phyloP scores from a whole-genome alignment of 2,888 invertebrate species.

The Drosophila nigritarsus region DNA sequence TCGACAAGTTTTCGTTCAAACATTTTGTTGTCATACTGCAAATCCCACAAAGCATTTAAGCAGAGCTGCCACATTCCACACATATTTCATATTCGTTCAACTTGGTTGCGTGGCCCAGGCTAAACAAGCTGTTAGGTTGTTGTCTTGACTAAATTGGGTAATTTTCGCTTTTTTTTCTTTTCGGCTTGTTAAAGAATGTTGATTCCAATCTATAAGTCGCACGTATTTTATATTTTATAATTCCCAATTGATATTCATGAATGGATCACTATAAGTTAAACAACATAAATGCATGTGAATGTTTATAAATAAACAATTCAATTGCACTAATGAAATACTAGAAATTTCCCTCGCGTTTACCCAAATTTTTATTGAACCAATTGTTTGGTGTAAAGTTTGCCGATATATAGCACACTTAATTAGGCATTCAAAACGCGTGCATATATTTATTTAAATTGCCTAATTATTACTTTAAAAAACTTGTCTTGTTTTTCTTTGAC shows the following conservation, averaged over 20 bases:
- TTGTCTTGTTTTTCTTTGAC: conserved; percentile 11
- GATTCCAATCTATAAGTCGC: neutral
- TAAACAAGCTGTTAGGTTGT: conserved; percentile 32
- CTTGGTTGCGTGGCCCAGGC: conserved; percentile 22
- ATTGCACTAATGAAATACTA: neutral
- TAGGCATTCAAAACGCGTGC: conserved; percentile 71
- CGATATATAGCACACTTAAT: conserved; percentile 26
- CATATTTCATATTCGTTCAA: conserved; percentile 46
- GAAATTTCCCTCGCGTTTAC: neutral
- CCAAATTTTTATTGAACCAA: conserved; percentile 8
- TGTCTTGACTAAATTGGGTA: conserved; percentile 39
- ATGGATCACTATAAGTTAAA: conserved; percentile 16
- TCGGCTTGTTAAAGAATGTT: neutral
- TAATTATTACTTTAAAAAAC: conserved; percentile 18
- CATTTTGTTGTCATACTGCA: conserved; percentile 17
- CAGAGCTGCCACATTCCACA: conserved; percentile 32
- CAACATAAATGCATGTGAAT: conserved; percentile 19
- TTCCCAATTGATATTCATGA: conserved; percentile 20
- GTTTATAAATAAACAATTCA: conserved; percentile 23
- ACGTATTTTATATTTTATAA: neutral
- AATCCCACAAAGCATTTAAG: neutral
- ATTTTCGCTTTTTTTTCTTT: neutral
- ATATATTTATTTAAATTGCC: conserved; percentile 67
- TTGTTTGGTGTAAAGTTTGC: conserved; percentile 7
- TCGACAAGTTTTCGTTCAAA: conserved; percentile 24